Conservation (phyloP, 2,888 invertebrate genomes). For the Nomada fucata region DNA sequence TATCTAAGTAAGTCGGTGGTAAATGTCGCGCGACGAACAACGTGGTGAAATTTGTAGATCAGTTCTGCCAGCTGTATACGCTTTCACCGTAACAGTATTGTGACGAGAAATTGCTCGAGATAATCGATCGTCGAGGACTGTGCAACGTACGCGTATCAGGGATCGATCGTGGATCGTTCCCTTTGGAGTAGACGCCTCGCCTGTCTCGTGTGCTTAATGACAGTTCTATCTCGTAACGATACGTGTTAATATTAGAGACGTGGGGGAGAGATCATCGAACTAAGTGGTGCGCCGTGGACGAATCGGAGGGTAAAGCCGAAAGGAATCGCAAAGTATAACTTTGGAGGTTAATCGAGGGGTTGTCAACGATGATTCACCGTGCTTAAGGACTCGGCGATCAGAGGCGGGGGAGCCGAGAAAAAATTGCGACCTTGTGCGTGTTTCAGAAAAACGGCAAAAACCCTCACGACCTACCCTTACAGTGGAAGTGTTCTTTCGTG, state of each 20-base stretch:
- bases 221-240: conserved; percentile 2
- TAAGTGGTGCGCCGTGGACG: conserved; percentile 7
- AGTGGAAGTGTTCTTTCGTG: conserved; percentile 43
- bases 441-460: conserved; percentile 33
- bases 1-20: background rate
- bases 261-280: conserved; percentile 14
- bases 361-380: conserved; percentile 42
- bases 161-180: background rate
- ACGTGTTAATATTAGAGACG: conserved; percentile 13
- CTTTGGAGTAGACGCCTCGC: background rate
- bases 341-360: conserved; percentile 31
- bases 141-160: background rate
- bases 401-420: conserved; percentile 30
- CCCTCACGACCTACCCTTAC: conserved; percentile 28
- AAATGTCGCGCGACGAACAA: conserved; percentile 30
- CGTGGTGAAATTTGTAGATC: conserved; percentile 21
- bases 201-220: conserved; percentile 14
- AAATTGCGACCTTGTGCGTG: conserved; percentile 48
- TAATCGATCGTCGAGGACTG: conserved; percentile 3
- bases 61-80: conserved; percentile 13
- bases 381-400: conserved; percentile 44
- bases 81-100: conserved; percentile 23
- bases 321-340: conserved; percentile 10
- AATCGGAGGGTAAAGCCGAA: background rate
- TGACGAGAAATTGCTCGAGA: background rate